These are phyloP conservation scores for Marisa cornuarietis DNA, from an alignment of 1,140 invertebrate species.

Conservation along the genomic window DNA sequence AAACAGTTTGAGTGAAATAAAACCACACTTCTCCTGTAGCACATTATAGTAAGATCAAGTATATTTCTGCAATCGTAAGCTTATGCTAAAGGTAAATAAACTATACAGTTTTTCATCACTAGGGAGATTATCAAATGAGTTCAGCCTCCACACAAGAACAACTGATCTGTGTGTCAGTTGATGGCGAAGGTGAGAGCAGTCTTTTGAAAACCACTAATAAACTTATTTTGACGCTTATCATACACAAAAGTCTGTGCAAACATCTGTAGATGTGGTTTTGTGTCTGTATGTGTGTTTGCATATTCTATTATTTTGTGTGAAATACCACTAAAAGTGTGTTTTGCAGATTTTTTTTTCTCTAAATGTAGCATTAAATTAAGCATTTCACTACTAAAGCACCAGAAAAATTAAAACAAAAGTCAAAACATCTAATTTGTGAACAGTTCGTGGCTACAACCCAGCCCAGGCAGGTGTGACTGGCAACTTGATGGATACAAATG, in stretches of 20 bases:
- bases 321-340: not conserved
- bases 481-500: conserved; percentile 69
- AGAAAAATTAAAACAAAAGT: not conserved
- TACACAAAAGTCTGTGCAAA: not conserved
- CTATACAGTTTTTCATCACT: conserved; percentile 19
- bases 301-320: not conserved
- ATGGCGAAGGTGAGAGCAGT: conserved; percentile 81
- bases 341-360: not conserved
- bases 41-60: too few species aligned
- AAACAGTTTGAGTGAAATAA: too few species aligned
- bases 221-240: not conserved
- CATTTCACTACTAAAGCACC: not conserved
- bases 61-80: too few species aligned
- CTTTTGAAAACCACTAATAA: not conserved
- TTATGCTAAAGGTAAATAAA: too few species aligned
- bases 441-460: conserved; percentile 80
- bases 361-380: conserved; percentile 9
- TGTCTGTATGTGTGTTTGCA: not conserved
- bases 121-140: conserved; percentile 83
- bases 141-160: conserved; percentile 75
- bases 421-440: conserved; percentile 28
- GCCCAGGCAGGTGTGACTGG: conserved; percentile 61
- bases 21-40: too few species aligned
- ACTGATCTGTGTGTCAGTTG: conserved; percentile 82
- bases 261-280: conserved; percentile 4